A percentile compares a stretch with the other conserved stretches of the same genome.
Evolutionary conservation across 2,113 vertebrate species (phyloP).

Genomic region (Ornithorhynchus anatinus): DNA sequence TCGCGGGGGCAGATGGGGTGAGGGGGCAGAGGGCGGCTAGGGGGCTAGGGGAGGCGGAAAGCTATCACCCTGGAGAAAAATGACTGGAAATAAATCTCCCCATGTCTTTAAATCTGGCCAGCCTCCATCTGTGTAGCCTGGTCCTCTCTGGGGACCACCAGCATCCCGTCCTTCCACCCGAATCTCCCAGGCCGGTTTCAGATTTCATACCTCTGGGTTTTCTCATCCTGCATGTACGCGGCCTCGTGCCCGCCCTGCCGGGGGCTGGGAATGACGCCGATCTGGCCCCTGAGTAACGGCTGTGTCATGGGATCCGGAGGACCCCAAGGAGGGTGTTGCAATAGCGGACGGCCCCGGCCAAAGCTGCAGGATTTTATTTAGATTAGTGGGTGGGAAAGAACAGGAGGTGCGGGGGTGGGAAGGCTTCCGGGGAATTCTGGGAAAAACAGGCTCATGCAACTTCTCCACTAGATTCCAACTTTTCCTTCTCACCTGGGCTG

Average conservation of each 20-base stretch:
- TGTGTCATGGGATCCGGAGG: slow-evolving; percentile 77
- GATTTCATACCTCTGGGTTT: slow-evolving; percentile 58
- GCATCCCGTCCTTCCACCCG: not conserved
- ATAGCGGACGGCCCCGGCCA: slow-evolving; percentile 55
- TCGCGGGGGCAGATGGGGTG: no score
- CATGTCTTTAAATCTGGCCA: no score
- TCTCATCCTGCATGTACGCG: slow-evolving; percentile 46
- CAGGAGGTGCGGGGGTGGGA: slow-evolving; percentile 14
- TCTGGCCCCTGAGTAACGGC: slow-evolving; percentile 66
- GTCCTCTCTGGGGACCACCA: not conserved
- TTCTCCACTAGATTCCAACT: not conserved
- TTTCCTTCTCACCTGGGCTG: slow-evolving; percentile 21
- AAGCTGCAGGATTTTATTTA: slow-evolving; percentile 70
- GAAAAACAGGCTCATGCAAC: not conserved
- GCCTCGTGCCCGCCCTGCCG: slow-evolving; percentile 12
- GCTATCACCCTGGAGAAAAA: no score
- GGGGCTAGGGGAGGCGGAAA: no score
- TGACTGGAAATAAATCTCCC: no score
- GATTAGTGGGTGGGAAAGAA: slow-evolving; percentile 78
- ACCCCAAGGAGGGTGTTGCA: slow-evolving; percentile 74
- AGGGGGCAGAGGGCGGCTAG: no score
- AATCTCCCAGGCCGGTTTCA: slow-evolving; percentile 40
- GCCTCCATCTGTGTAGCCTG: no score
- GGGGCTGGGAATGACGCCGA: slow-evolving; percentile 62
- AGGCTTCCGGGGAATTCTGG: slow-evolving; percentile 40